phyloP scores from a whole-genome alignment of 2,113 vertebrate genomes.

The Chascanopsetta lugubris region DNA sequence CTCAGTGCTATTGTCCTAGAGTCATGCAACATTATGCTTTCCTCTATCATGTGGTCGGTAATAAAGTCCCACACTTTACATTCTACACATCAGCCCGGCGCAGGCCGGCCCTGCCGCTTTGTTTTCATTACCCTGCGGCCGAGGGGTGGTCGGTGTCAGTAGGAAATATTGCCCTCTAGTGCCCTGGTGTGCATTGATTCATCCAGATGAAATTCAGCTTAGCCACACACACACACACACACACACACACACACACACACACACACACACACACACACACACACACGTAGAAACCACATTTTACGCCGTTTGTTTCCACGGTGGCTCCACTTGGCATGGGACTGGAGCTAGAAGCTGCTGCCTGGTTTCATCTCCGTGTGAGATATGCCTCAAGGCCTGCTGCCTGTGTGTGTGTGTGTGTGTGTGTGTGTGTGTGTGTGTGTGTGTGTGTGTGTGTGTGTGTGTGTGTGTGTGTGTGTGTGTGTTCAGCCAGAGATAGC shows the following conservation, averaged over 20 bases:
- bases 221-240: slow-evolving; percentile 9
- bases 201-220: slow-evolving; percentile 25
- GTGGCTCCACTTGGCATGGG: slow-evolving; percentile 46
- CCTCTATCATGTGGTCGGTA: slow-evolving; percentile 3
- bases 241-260: slow-evolving; percentile 29
- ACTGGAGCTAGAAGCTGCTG: slow-evolving; percentile 37
- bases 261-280: slow-evolving; percentile 16
- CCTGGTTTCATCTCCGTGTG: slow-evolving; percentile 58
- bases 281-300: too few relatives aligned
- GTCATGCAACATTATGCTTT: slow-evolving; percentile 29
- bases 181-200: slow-evolving; percentile 3
- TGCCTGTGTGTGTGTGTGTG: slow-evolving; percentile 33
- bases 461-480: slow-evolving; percentile 18
- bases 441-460: slow-evolving; percentile 9
- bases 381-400: slow-evolving; percentile 45
- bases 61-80: slow-evolving; percentile 14
- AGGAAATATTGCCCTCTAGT: slow-evolving; percentile 27
- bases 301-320: slow-evolving; percentile 56
- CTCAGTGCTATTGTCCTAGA: background rate
- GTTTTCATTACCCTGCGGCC: slow-evolving; percentile 38
- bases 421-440: slow-evolving; percentile 22
- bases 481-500: slow-evolving; percentile 43
- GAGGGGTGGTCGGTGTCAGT: slow-evolving; percentile 12
- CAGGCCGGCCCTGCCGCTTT: slow-evolving; percentile 22
- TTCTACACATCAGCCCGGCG: slow-evolving; percentile 12